Conservation (phyloP, 2,888 invertebrate genomes). For the Bhutanitis thaidina region DNA sequence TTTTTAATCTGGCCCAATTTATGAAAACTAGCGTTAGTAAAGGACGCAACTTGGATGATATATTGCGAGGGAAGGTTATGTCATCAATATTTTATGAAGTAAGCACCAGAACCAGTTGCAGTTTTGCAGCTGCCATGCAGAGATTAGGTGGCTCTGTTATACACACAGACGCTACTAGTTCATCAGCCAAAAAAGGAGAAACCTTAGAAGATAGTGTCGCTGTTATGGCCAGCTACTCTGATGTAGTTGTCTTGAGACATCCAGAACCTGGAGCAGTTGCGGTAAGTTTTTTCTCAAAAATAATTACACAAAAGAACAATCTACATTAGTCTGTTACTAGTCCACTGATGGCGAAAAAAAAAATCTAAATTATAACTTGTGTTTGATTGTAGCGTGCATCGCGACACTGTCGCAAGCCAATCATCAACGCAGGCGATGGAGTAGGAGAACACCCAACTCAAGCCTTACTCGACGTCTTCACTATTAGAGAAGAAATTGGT, state of each 20-base stretch:
- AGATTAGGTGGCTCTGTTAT: conserved; percentile 96
- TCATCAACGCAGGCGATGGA: conserved; percentile 99
- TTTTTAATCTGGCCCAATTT: conserved; percentile 96
- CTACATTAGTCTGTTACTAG: no score
- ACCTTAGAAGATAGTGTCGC: conserved; percentile 92
- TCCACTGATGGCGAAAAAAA: no score
- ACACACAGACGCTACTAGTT: conserved; percentile 92
- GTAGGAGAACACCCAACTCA: conserved; percentile 98
- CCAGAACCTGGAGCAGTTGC: conserved; percentile 94
- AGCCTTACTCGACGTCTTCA: conserved; percentile 97
- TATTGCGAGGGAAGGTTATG: conserved; percentile 95
- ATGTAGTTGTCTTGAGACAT: conserved; percentile 96
- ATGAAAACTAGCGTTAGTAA: conserved; percentile 90
- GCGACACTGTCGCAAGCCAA: conserved; percentile 89
- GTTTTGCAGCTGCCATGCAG: conserved; percentile 98
- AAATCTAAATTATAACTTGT: background rate
- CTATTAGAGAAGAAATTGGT: conserved; percentile 98
- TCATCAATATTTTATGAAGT: conserved; percentile 98
- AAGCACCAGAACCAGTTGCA: conserved; percentile 97
- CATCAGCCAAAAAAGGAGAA: conserved; percentile 98
- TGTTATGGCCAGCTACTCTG: conserved; percentile 95
- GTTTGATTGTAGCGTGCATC: conserved; percentile 85
- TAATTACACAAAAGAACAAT: background rate
- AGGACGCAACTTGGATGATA: conserved; percentile 90
- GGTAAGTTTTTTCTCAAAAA: conserved; percentile 76